These are phyloP conservation scores for Congeria kusceri DNA, from an alignment of 2,888 invertebrate genomes.

Conservation along the genomic window DNA sequence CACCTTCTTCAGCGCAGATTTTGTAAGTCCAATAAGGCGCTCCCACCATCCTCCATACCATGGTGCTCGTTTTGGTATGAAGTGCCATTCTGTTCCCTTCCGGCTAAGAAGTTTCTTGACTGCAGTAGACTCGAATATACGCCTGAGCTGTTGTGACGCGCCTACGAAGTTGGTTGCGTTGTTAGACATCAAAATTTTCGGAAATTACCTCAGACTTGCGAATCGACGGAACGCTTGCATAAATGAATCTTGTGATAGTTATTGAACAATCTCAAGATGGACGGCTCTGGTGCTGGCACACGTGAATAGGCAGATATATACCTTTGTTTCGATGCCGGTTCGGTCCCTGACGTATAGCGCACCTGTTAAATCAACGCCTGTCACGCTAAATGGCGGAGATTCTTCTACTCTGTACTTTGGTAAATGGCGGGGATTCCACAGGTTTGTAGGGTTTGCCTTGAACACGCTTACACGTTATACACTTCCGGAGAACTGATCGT, in stretches of 20 bases:
- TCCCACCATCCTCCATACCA: constrained; percentile 9
- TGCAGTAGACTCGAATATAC: not conserved
- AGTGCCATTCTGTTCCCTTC: constrained; percentile 6
- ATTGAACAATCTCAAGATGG: not conserved
- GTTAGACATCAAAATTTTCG: not conserved
- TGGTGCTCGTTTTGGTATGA: constrained; percentile 1
- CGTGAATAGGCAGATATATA: not conserved
- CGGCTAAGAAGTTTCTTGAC: not conserved
- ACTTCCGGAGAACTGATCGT: not conserved
- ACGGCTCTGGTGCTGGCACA: not conserved
- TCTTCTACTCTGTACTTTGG: too few relatives aligned
- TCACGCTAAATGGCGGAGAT: not conserved
- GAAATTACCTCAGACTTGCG: not conserved
- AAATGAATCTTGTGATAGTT: not conserved
- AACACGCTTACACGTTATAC: not conserved
- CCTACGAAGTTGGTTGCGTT: not conserved
- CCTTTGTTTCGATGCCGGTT: not conserved
- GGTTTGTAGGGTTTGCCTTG: not conserved
- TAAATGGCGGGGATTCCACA: not conserved
- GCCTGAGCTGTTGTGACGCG: not conserved
- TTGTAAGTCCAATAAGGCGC: constrained; percentile 5
- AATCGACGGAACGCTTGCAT: not conserved
- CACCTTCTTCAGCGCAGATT: constrained; percentile 1
- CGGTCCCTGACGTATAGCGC: not conserved
- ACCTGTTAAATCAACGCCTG: constrained; percentile 5